Evolutionary conservation across 64 coral and sea anemone genomes (phyloP).

Genomic region (Pocillopora damicornis): DNA sequence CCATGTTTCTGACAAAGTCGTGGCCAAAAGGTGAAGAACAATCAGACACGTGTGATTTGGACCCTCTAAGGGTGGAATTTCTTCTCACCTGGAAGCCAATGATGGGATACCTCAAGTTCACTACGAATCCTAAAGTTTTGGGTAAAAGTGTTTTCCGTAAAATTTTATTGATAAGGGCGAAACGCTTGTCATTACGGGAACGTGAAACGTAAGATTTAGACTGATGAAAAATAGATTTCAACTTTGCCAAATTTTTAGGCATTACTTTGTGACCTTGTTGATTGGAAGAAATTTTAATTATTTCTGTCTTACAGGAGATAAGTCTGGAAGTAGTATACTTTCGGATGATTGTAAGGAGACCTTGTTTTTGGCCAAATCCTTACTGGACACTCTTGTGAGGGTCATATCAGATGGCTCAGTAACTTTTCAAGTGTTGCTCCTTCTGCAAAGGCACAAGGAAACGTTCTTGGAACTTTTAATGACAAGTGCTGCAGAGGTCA

Average conservation of each 20-base stretch:
- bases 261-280: no score
- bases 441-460: not conserved
- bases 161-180: no score
- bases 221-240: no score
- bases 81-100: conserved; percentile 30
- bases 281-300: no score
- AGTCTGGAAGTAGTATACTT: conserved; percentile 16
- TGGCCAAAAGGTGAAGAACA: not conserved
- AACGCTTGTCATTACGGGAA: no score
- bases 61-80: conserved; percentile 6
- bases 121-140: not conserved
- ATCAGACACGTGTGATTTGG: not conserved
- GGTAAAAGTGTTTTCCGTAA: not conserved
- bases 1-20: conserved; percentile 5
- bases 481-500: not conserved
- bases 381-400: not conserved
- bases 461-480: conserved; percentile 27
- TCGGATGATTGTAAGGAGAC: conserved; percentile 11
- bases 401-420: conserved; percentile 9
- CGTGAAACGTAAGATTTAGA: no score
- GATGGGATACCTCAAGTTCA: conserved; percentile 12
- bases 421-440: not conserved
- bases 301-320: not conserved
- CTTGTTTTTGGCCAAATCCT: not conserved
- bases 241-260: not conserved